A percentile compares a stretch with the other conserved stretches of the same genome.
phyloP scores from a whole-genome alignment of 2,888 invertebrate genomes.

The Mylabris sibirica region DNA sequence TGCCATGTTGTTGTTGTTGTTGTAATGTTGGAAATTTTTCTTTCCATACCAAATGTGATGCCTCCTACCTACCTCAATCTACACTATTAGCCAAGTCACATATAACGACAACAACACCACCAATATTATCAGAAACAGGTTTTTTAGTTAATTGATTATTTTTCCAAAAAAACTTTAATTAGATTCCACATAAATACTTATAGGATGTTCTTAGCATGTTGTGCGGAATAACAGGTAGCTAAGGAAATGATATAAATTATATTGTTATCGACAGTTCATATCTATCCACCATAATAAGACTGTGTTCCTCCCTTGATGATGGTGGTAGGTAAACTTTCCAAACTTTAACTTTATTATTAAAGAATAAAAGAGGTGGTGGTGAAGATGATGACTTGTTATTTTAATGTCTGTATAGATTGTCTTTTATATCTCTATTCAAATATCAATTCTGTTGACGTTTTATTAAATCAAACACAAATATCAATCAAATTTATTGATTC shows the following conservation, averaged over 20 bases:
- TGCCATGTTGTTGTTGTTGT: neutral
- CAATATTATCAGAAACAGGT: slow-evolving; percentile 39
- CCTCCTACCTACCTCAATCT: slow-evolving; percentile 26
- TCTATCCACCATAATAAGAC: slow-evolving; percentile 29
- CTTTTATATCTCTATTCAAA: neutral
- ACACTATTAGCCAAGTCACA: slow-evolving; percentile 15
- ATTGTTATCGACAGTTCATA: slow-evolving; percentile 31
- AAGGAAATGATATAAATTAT: slow-evolving; percentile 44
- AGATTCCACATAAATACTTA: slow-evolving; percentile 42
- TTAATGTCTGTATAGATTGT: neutral
- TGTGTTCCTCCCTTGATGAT: slow-evolving; percentile 18
- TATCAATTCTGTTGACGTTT: neutral
- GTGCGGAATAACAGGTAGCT: slow-evolving; percentile 46
- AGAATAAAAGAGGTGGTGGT: neutral
- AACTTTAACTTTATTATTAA: neutral
- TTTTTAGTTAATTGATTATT: slow-evolving; percentile 45
- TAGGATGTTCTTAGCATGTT: slow-evolving; percentile 39
- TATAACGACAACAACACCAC: slow-evolving; percentile 7
- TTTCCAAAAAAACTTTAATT: slow-evolving; percentile 45
- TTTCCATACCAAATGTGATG: slow-evolving; percentile 17
- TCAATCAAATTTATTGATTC: neutral
- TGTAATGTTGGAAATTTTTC: neutral
- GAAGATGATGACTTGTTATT: neutral
- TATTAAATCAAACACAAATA: neutral
- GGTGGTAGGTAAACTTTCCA: slow-evolving; percentile 11